Evolutionary conservation across 2,797 vertebrate genomes (phyloP).

Genomic region (Microhierax caerulescens): DNA sequence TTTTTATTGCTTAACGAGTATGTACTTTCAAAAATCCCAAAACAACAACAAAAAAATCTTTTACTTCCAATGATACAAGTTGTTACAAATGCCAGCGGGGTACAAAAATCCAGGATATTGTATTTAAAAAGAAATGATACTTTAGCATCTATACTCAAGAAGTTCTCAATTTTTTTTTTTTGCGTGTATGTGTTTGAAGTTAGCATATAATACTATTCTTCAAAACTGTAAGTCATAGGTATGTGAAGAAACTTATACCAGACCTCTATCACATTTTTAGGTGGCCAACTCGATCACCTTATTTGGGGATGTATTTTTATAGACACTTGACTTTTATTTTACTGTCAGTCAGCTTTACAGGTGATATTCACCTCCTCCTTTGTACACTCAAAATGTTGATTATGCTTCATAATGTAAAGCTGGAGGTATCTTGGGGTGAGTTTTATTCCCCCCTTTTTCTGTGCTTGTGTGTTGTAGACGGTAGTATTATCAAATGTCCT

Average conservation of each 20-base stretch:
- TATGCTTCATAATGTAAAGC: neutral
- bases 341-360: neutral
- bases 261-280: neutral
- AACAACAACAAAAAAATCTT: neutral
- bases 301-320: neutral
- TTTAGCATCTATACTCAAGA: neutral
- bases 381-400: neutral
- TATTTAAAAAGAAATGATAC: neutral
- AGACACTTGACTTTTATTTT: neutral
- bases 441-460: neutral
- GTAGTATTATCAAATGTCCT: neutral
- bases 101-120: neutral
- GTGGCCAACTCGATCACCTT: neutral
- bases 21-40: neutral
- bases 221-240: neutral
- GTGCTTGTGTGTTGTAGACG: neutral
- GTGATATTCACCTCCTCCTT: neutral
- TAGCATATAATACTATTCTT: neutral
- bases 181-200: neutral
- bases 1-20: neutral
- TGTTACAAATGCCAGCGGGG: rapidly evolving
- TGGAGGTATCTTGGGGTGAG: neutral
- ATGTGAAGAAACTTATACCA: rapidly evolving
- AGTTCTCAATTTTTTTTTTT: neutral
- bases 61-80: neutral